phyloP scores from a whole-genome alignment of 2,888 invertebrate species.

The Heliconius charithonia region DNA sequence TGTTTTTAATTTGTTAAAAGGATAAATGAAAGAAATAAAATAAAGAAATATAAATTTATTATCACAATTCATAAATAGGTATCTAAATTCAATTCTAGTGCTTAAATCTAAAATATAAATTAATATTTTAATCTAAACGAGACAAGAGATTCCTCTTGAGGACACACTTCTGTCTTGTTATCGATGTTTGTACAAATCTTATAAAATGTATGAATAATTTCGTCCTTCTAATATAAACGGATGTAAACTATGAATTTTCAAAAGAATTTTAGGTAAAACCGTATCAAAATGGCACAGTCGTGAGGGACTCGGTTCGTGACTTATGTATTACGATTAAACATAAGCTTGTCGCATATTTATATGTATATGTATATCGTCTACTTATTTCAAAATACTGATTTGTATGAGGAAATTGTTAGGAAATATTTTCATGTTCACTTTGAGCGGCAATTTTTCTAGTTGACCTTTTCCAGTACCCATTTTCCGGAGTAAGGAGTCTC shows the following conservation, averaged over 20 bases:
- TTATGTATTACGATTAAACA: slow-evolving; percentile 38
- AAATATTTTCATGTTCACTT: slow-evolving; percentile 49
- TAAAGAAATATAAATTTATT: slow-evolving; percentile 75
- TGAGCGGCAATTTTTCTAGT: slow-evolving; percentile 55
- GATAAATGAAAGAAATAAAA: slow-evolving; percentile 30
- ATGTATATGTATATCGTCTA: slow-evolving; percentile 51
- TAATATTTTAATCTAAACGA: slow-evolving; percentile 66
- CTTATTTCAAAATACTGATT: slow-evolving; percentile 76
- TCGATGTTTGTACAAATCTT: slow-evolving; percentile 56
- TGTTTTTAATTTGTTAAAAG: background rate
- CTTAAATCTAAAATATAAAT: slow-evolving; percentile 77
- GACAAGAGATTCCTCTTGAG: slow-evolving; percentile 57
- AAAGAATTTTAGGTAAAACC: slow-evolving; percentile 51
- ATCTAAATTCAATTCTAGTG: slow-evolving; percentile 68
- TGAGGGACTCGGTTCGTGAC: slow-evolving; percentile 63
- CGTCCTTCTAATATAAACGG: slow-evolving; percentile 20
- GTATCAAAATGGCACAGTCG: slow-evolving; percentile 67
- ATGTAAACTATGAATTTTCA: slow-evolving; percentile 32
- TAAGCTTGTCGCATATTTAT: slow-evolving; percentile 15
- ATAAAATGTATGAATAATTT: slow-evolving; percentile 36
- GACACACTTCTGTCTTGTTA: slow-evolving; percentile 47
- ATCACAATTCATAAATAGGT: slow-evolving; percentile 82
- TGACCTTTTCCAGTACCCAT: slow-evolving; percentile 77
- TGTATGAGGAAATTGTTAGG: slow-evolving; percentile 56
- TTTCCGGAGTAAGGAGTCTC: slow-evolving; percentile 80